These are phyloP conservation scores for Dipodomys spectabilis DNA, from an alignment of 2,113 vertebrate genomes.

Conservation along the genomic window DNA sequence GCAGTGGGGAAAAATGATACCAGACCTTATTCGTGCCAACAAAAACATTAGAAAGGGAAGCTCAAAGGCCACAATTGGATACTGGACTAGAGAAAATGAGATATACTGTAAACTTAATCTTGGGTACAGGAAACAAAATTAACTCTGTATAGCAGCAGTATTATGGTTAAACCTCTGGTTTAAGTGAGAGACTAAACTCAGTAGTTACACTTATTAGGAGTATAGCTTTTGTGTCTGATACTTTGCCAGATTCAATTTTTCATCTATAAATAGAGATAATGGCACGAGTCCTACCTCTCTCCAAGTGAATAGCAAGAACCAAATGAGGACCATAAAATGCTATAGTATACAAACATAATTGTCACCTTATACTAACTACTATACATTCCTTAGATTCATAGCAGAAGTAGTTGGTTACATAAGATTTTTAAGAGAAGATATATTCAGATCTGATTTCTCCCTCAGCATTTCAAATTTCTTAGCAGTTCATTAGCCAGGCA, in stretches of 20 bases:
- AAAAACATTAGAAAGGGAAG: background rate
- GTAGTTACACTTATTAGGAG: rapidly evolving
- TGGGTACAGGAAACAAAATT: background rate
- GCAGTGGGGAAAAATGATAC: background rate
- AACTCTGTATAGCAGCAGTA: background rate
- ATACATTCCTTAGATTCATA: background rate
- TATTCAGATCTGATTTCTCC: background rate
- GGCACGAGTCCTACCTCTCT: background rate
- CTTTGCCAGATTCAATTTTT: background rate
- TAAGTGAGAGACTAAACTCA: background rate
- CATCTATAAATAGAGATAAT: background rate
- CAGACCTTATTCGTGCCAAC: background rate
- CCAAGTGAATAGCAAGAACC: background rate
- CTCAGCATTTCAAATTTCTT: constrained; percentile 24
- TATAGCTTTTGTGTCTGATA: rapidly evolving
- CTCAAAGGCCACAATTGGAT: background rate
- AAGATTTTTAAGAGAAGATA: background rate
- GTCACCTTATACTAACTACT: background rate
- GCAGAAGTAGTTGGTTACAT: background rate
- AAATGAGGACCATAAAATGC: background rate
- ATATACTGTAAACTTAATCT: background rate
- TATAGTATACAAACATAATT: background rate
- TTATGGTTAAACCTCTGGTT: background rate
- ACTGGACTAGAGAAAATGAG: background rate
- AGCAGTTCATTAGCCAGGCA: background rate